Evolutionary conservation across 2,113 vertebrate genomes (phyloP), one percentile per base, ranked within the genome.

Genomic region (Pseudorectes ferrugineus): DNA sequence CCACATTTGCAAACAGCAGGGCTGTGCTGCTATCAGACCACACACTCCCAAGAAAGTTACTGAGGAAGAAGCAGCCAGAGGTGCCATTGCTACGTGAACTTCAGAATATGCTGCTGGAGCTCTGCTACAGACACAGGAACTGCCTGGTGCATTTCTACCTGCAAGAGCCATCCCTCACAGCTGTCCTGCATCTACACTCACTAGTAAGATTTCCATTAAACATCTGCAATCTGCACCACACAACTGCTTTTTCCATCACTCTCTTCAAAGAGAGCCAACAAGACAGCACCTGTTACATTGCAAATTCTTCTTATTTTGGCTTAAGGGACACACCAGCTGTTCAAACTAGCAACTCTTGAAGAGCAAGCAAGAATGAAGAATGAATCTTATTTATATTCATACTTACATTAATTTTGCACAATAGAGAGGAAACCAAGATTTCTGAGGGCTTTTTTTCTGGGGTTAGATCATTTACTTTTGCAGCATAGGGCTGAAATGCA

Each of bases 1-100:
- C 33, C 40, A 18, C 14, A 5, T 12, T 0, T 28, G 31, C 57
- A 48, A 57, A 29, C 26, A 85, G 40, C 31, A 48, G 52, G 24
- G 40, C 36, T 65, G 40, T 3, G 4, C 42, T 62, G 46, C 38
- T 26, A 11, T 21, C 67, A 49, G 15, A 71, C 18, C 15, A 52
- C 33, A 38, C 10, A 6, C 14, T 9, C 45, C 49, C 11, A 6
- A 31, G n/a, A 67, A 83, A 85, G 25, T 29, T 24, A 3, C 4
- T 19, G 25, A 77, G 45, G 25, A 62, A 61, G 63, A 31, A 77
- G 75, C 62, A 79, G 42, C 49, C 21, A 36, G 42, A 75, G 10
- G 6, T 68, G 40, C 14, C 31, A 23, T 0, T 35, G 45, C 67
- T 70, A 36, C 0, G 0, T 11, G 24, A 65, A 36, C 23, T 52